Conservation (phyloP, 2,113 vertebrate species). For the Pitta sordida region DNA sequence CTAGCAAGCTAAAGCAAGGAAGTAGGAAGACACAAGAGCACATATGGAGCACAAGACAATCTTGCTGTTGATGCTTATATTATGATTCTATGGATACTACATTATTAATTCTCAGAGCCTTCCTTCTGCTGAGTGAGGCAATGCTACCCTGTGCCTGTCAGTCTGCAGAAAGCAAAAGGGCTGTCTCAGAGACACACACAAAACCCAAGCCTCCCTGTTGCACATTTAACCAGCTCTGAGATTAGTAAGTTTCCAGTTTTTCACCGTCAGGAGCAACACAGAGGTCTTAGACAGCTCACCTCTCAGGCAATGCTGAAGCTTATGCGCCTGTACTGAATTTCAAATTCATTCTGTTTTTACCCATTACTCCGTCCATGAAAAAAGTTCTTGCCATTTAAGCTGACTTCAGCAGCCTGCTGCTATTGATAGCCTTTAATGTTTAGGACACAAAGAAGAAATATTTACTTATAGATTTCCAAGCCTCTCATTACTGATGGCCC, state of each 20-base stretch:
- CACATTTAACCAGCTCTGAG: neutral
- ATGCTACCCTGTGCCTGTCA: neutral
- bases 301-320: conserved; percentile 8
- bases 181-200: neutral
- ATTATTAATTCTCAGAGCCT: neutral
- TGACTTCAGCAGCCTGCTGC: conserved; percentile 16
- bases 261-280: neutral
- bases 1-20: neutral
- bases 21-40: neutral
- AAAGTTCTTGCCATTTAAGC: neutral
- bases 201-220: neutral
- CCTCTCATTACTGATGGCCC: neutral
- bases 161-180: neutral
- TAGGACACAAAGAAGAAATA: neutral
- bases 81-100: neutral
- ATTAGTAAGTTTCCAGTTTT: conserved; percentile 9
- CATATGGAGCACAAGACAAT: neutral
- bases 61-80: neutral
- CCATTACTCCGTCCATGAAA: neutral
- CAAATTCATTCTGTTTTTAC: conserved; percentile 3
- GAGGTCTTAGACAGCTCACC: neutral
- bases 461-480: conserved; percentile 18
- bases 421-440: conserved; percentile 19
- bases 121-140: neutral
- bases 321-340: neutral